Percentiles rank a stretch among this genome's conserved stretches.
These are phyloP conservation scores for Drosophila pruinosa DNA, from an alignment of 1,140 invertebrate genomes.

Conservation along the genomic window DNA sequence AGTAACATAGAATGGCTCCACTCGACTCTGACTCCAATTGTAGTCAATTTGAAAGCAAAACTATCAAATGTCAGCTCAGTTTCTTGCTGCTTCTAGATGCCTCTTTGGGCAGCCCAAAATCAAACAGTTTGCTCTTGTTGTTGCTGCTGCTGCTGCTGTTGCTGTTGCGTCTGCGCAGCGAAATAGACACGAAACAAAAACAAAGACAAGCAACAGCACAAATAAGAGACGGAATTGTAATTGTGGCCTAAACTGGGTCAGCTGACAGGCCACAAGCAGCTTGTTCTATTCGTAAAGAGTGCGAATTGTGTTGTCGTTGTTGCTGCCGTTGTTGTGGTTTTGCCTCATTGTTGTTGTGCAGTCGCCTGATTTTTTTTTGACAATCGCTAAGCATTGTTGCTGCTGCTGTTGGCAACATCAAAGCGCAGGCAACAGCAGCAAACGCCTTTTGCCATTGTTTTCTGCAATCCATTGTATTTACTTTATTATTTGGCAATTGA, in stretches of 20 bases:
- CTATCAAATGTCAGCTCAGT: slow-evolving; percentile 73
- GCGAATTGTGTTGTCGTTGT: slow-evolving; percentile 36
- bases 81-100: slow-evolving; percentile 47
- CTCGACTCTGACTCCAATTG: slow-evolving; percentile 55
- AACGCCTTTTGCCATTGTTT: slow-evolving; percentile 62
- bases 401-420: slow-evolving; percentile 51
- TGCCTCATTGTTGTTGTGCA: slow-evolving; percentile 52
- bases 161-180: slow-evolving; percentile 57
- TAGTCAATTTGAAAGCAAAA: slow-evolving; percentile 79
- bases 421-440: slow-evolving; percentile 45
- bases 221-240: slow-evolving; percentile 62
- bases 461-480: slow-evolving; percentile 41
- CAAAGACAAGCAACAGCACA: slow-evolving; percentile 40
- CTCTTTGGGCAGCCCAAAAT: slow-evolving; percentile 56
- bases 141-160: slow-evolving; percentile 33
- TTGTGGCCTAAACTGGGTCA: slow-evolving; percentile 78
- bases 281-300: slow-evolving; percentile 42
- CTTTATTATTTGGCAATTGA: slow-evolving; percentile 61
- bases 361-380: slow-evolving; percentile 40
- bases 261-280: slow-evolving; percentile 39
- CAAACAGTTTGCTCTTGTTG: slow-evolving; percentile 31
- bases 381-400: slow-evolving; percentile 58
- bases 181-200: slow-evolving; percentile 35
- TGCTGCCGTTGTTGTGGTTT: slow-evolving; percentile 50
- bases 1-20: slow-evolving; percentile 66